Base-by-base conservation (phyloP, 2,797 vertebrate species). In the Paratrypauchen microcephalus region DNA sequence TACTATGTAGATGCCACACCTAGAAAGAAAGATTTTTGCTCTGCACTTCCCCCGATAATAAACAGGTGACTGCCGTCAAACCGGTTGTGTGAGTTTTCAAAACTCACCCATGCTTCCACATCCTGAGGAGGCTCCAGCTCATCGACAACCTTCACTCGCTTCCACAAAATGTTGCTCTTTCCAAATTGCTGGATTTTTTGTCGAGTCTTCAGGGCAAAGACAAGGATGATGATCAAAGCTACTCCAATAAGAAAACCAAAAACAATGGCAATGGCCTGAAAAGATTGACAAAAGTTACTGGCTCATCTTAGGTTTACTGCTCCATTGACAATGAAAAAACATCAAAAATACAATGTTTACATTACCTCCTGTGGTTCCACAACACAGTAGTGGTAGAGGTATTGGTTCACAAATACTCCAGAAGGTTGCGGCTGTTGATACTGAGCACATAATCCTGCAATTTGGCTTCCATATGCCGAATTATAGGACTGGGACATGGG, bases 321-420 rank as follows among this genome's bases (percentile, higher is more conserved):
- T 6, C 12, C 5, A 45, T 11, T 2, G 41, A 39, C 18, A 28
- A 9, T 19, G 1, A 18, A 5, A 1, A 11, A 12, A 11, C 60
- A 1, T 63, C 2, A 1, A 9, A 16, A 4, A 4, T 9, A 12
- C 6, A 15, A n/a, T 0, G 5, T 1, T n/a, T 19, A 21, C 26
- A 73, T 88, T 85, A 96, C 96, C 96, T 97, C 96, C 58, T 97
- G 96, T 0, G 96, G 95, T 74, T 97, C 96, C 83, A 97, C 94
- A 32, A 97, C 95, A 45, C 96, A 97, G 89, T 96, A 97, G 84
- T 96, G 95, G 88, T 97, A 97, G 7, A 97, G 92, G 77, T 96
- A 97, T 52, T 97, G 95, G 75, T 97, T 97, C 78, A 93, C 59
- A 0, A 94, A 88, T 21, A 88, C 0, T 1, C 89, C 92, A 0